phyloP scores from a whole-genome alignment of 2,888 invertebrate species.

The Rhaphigaster nebulosa region DNA sequence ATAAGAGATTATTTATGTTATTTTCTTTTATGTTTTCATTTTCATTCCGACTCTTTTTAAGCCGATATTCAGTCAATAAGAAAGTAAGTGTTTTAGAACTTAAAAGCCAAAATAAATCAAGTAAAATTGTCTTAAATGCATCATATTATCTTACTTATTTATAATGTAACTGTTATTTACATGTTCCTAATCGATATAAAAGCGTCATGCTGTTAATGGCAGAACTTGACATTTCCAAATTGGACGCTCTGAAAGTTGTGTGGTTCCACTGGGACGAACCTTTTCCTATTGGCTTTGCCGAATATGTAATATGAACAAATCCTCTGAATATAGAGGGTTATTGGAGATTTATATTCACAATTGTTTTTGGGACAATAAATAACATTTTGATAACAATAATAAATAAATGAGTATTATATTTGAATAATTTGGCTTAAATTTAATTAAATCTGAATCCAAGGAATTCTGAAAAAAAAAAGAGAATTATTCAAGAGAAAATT shows the following conservation, averaged over 20 bases:
- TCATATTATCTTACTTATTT: background rate
- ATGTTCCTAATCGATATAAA: background rate
- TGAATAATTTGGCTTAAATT: no score
- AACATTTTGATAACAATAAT: background rate
- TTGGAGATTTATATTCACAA: background rate
- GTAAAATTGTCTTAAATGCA: no score
- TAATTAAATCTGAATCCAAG: no score
- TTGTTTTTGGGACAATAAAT: background rate
- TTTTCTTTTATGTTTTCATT: no score
- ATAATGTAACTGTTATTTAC: background rate
- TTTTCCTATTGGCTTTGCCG: background rate
- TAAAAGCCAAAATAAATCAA: no score
- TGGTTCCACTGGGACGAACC: background rate
- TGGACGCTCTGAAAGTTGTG: background rate
- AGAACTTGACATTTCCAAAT: constrained; percentile 2
- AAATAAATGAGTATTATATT: no score
- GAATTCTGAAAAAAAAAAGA: no score
- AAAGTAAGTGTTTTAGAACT: no score
- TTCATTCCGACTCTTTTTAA: no score
- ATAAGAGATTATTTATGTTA: no score
- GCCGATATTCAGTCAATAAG: no score
- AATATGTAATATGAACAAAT: background rate
- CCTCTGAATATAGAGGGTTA: background rate
- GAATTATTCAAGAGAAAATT: no score
- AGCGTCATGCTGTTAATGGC: background rate